Percentiles rank a stretch among this genome's conserved stretches.
These are phyloP conservation scores for Centruroides sculpturatus DNA, from an alignment of 1,140 invertebrate species.

Conservation along the genomic window DNA sequence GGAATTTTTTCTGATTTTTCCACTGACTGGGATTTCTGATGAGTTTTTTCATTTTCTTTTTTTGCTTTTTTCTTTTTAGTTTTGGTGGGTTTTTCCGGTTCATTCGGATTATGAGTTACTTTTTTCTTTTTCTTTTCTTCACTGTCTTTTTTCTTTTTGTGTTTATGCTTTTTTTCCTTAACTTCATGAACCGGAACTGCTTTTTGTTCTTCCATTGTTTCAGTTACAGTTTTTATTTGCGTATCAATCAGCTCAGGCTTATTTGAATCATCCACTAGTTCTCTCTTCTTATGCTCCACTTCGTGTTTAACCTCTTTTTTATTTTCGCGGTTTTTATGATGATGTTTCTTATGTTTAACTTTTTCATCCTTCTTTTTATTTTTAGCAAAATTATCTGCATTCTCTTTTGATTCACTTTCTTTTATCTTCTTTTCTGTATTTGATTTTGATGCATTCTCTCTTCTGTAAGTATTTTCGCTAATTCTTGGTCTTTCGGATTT, in stretches of 20 bases:
- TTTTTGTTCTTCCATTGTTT: not conserved
- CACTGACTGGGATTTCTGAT: too few relatives aligned
- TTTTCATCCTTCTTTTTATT: constrained; percentile 25
- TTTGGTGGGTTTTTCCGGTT: constrained; percentile 18
- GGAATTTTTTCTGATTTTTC: too few relatives aligned
- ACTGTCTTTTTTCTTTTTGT: constrained; percentile 22
- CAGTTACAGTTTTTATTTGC: not conserved
- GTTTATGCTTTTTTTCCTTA: constrained; percentile 19
- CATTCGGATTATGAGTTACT: constrained; percentile 8
- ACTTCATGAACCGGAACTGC: constrained; percentile 46
- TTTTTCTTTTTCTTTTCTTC: constrained; percentile 26
- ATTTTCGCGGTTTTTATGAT: constrained; percentile 8
- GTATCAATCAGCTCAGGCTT: not conserved
- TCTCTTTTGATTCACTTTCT: constrained; percentile 21
- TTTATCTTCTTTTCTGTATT: constrained; percentile 6
- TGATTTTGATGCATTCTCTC: too few relatives aligned
- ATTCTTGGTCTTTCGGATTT: constrained; percentile 4
- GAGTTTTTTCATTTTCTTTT: constrained; percentile 21
- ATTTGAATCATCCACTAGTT: constrained; percentile 1
- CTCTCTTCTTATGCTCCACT: not conserved
- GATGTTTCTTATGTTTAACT: constrained; percentile 21
- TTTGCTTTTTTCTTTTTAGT: constrained; percentile 18
- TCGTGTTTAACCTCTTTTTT: constrained; percentile 6
- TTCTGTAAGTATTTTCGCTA: constrained; percentile 6
- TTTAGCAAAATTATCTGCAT: constrained; percentile 7